Conservation (phyloP, 2,113 vertebrate species). For the Prochilodus magdalenae region DNA sequence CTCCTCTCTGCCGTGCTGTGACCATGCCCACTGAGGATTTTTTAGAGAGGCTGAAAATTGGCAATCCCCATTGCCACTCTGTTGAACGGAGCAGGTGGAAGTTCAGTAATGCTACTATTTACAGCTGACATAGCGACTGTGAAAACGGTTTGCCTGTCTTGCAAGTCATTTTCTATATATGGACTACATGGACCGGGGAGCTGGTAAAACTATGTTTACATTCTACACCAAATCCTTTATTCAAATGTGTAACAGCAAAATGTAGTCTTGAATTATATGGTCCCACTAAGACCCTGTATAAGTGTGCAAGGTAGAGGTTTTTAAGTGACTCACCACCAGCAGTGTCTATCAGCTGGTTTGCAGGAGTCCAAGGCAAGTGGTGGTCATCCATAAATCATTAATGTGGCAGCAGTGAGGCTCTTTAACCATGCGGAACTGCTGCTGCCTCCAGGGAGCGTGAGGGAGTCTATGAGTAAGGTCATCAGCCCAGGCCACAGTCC, state of each 20-base stretch:
- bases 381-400: conserved; percentile 45
- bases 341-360: conserved; percentile 27
- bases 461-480: not conserved
- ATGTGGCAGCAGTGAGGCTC: conserved; percentile 5
- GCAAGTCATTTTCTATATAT: not conserved
- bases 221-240: not conserved
- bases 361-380: conserved; percentile 9
- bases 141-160: too few relatives aligned
- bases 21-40: too few relatives aligned
- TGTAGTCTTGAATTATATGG: too few relatives aligned
- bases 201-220: not conserved
- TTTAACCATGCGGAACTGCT: not conserved
- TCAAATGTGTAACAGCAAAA: too few relatives aligned
- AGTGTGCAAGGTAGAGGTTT: not conserved
- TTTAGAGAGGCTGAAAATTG: too few relatives aligned
- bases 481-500: not conserved
- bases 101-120: too few relatives aligned
- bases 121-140: too few relatives aligned
- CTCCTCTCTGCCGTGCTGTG: too few relatives aligned
- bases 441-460: conserved; percentile 17
- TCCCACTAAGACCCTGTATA: not conserved
- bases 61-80: too few relatives aligned
- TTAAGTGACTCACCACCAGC: not conserved
- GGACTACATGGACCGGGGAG: not conserved
- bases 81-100: too few relatives aligned